Conservation (phyloP, 2,888 invertebrate genomes). For the Deroplatys truncata region DNA sequence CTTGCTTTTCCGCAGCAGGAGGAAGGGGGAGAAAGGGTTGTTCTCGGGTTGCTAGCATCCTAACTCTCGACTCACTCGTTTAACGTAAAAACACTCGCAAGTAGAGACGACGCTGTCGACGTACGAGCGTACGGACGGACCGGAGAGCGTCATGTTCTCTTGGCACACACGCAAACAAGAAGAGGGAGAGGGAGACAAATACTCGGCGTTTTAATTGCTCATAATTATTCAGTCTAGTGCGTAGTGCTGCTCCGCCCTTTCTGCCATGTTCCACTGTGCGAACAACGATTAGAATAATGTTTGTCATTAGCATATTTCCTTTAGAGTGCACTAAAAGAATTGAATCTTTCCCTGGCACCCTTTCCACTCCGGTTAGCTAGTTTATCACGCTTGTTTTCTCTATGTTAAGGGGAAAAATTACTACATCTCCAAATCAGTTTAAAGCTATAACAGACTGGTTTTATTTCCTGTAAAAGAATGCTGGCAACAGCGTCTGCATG, state of each 20-base stretch:
- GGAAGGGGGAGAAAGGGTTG: too few species aligned
- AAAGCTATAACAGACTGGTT: too few species aligned
- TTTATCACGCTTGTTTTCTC: not conserved
- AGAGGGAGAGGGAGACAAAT: not conserved
- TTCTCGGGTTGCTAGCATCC: not conserved
- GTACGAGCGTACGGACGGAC: not conserved
- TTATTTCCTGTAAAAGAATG: too few species aligned
- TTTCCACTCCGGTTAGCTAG: not conserved
- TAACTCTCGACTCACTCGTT: not conserved
- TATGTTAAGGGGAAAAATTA: not conserved
- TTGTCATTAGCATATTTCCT: not conserved
- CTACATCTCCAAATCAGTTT: not conserved
- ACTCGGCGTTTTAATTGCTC: not conserved
- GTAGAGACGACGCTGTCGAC: not conserved
- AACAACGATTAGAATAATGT: not conserved
- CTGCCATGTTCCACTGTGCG: not conserved
- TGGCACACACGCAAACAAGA: not conserved
- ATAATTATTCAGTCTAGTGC: not conserved
- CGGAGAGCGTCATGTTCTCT: not conserved
- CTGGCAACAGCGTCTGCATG: too few species aligned
- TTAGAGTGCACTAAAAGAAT: not conserved
- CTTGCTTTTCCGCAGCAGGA: not conserved
- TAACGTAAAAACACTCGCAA: not conserved
- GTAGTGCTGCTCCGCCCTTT: not conserved
- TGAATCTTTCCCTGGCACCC: not conserved